Evolutionary conservation across 2,113 vertebrate genomes (phyloP), one percentile per base, ranked within the genome.

Genomic region (Vicugna pacos): DNA sequence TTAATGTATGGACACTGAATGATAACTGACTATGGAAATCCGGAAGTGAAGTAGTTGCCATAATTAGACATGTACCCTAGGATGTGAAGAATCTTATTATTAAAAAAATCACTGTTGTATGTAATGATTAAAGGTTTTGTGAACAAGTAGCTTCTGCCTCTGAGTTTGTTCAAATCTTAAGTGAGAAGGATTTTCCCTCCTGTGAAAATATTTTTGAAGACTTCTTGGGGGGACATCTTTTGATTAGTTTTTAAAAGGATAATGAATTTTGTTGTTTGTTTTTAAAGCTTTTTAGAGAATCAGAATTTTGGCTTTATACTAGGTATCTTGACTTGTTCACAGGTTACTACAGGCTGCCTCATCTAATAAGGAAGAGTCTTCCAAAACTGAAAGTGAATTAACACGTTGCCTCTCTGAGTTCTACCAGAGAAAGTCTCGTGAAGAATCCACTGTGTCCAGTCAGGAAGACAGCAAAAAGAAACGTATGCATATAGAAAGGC

Each of bases 281-380:
- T 77, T 62, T 46, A 75, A 90, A 87, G 65, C 89, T 32, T 69
- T 89, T 81, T 67, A 56, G 48, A 54, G 93, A 95, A 58, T 89
- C 48, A 50, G 85, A 89, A 56, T 79, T 87, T 77, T 62, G 32
- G 30, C 50, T 88, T 93, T 70, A 77, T 67, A 32, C 8, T 24
- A 17, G 28, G 60, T 7, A 0, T 69, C 4, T 54, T 93, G 58
- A 52, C 22, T 93, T 89, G 46, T 62, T 72, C 92, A 0, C 8
- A 99, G 99, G 97, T 98, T 99, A 48, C 98, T 99, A 38, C 99
- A 99, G 79, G 98, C 99, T 75, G 98, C 98, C 20, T 98, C 98
- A 35, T 97, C 98, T 67, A 76, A 98, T 8, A 98, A 97, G 73
- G 97, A 97, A 46, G 98, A 98, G 62, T 64, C 65, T 6, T 97